phyloP scores from a whole-genome alignment of 2,888 invertebrate species.

The Periphyllus acericola region DNA sequence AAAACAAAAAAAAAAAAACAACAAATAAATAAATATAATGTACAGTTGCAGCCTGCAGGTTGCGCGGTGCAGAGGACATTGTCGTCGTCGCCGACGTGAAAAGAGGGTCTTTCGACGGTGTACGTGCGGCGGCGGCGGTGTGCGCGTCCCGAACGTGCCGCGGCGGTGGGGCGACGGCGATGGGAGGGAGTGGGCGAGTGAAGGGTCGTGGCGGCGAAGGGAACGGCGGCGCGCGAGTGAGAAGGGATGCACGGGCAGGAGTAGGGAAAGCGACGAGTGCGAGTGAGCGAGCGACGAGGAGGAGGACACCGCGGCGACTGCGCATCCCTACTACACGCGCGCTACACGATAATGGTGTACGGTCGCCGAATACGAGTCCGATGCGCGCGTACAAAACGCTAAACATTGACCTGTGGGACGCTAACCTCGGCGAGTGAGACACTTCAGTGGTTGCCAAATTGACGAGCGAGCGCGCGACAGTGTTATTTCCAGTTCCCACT shows the following conservation, averaged over 20 bases:
- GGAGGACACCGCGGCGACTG: conserved; percentile 5
- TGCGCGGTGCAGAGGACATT: conserved; percentile 56
- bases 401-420: conserved; percentile 62
- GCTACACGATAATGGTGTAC: not conserved
- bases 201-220: conserved; percentile 68
- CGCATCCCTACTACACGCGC: conserved; percentile 47
- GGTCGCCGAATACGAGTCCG: not conserved
- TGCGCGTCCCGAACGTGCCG: not conserved
- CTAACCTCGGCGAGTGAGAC: conserved; percentile 59
- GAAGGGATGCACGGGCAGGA: conserved; percentile 64
- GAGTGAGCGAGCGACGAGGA: not conserved
- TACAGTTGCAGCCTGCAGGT: conserved; percentile 54
- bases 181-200: conserved; percentile 48
- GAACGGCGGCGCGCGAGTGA: conserved; percentile 69
- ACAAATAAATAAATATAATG: conserved; percentile 17
- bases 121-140: conserved; percentile 19
- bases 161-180: not conserved
- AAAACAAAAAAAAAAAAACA: not conserved
- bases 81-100: conserved; percentile 65
- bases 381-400: conserved; percentile 19
- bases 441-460: conserved; percentile 61
- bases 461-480: not conserved
- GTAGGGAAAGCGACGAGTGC: not conserved
- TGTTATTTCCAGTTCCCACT: no score
- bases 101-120: conserved; percentile 62